Percentiles rank a stretch among this genome's conserved stretches.
Evolutionary conservation across 2,797 vertebrate genomes (phyloP).

Genomic region (Luscinia megarhynchos): DNA sequence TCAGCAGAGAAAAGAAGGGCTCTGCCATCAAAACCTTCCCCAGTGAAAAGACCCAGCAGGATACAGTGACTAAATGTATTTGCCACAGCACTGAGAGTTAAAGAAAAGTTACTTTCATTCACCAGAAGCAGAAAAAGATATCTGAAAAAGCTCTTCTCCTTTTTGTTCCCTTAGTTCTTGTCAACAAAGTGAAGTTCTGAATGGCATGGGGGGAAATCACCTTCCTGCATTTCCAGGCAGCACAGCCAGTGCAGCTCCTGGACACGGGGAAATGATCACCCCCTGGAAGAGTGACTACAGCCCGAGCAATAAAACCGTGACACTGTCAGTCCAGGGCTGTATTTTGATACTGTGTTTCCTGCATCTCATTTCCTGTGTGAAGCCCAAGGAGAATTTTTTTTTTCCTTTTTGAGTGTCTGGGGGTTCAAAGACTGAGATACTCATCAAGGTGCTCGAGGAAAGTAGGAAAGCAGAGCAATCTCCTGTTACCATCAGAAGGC

Average conservation of each 20-base stretch:
- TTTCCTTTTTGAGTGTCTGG: not conserved
- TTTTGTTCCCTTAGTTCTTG: conserved; percentile 64
- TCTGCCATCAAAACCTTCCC: conserved; percentile 58
- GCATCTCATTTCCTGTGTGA: not conserved
- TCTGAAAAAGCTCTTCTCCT: conserved; percentile 25
- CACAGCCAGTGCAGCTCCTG: not conserved
- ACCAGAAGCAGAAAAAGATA: conserved; percentile 20
- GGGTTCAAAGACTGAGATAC: not conserved
- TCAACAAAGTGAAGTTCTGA: conserved; percentile 67
- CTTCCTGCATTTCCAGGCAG: not conserved
- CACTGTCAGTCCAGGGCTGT: not conserved
- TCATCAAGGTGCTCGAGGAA: not conserved
- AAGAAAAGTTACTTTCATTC: conserved; percentile 69
- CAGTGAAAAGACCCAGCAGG: conserved; percentile 60
- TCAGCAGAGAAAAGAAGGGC: conserved; percentile 27
- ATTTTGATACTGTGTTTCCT: not conserved
- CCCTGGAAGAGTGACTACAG: not conserved
- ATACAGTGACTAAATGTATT: conserved; percentile 52
- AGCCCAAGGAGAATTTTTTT: not conserved
- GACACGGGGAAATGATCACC: not conserved
- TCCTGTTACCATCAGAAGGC: not conserved
- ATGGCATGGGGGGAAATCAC: conserved; percentile 12
- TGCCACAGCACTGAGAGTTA: conserved; percentile 31
- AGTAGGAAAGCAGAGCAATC: not conserved
- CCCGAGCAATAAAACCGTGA: not conserved